Percentiles rank a stretch among this genome's conserved stretches.
Evolutionary conservation across 2,113 vertebrate species (phyloP).

Genomic region (Nematolebias whitei): DNA sequence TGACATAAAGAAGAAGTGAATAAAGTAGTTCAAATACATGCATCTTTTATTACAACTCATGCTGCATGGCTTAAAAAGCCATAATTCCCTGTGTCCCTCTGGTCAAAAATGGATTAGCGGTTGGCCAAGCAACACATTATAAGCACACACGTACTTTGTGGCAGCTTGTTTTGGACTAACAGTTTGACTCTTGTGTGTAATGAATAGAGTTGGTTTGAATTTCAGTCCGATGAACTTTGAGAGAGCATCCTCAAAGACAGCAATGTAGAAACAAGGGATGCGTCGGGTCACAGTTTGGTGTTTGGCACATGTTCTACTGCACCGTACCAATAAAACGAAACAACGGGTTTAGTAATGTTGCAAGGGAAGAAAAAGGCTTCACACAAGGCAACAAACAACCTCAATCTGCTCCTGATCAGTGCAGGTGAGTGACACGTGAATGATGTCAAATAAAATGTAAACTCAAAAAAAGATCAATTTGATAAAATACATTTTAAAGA

Average conservation of each 20-base stretch:
- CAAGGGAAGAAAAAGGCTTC: too few species aligned
- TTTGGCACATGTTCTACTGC: too few species aligned
- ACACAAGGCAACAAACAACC: too few species aligned
- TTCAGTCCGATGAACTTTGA: neutral
- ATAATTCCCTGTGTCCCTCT: conserved; percentile 56
- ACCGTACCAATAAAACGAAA: too few species aligned
- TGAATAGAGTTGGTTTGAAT: neutral
- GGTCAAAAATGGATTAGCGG: conserved; percentile 58
- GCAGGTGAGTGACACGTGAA: too few species aligned
- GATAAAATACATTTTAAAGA: too few species aligned
- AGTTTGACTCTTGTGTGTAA: conserved; percentile 6
- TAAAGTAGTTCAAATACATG: conserved; percentile 55
- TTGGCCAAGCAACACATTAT: conserved; percentile 21
- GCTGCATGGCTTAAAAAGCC: conserved; percentile 40
- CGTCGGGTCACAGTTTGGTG: too few species aligned
- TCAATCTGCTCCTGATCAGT: too few species aligned
- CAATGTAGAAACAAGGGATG: neutral
- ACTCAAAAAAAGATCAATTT: too few species aligned
- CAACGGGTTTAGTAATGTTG: too few species aligned
- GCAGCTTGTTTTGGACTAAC: conserved; percentile 13
- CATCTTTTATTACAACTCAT: conserved; percentile 31
- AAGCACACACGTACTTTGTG: conserved; percentile 9
- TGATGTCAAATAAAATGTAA: too few species aligned
- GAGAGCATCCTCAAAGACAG: neutral
- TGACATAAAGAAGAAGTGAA: conserved; percentile 26